Conservation (phyloP, 2,113 vertebrate genomes). For the Mesocricetus auratus region DNA sequence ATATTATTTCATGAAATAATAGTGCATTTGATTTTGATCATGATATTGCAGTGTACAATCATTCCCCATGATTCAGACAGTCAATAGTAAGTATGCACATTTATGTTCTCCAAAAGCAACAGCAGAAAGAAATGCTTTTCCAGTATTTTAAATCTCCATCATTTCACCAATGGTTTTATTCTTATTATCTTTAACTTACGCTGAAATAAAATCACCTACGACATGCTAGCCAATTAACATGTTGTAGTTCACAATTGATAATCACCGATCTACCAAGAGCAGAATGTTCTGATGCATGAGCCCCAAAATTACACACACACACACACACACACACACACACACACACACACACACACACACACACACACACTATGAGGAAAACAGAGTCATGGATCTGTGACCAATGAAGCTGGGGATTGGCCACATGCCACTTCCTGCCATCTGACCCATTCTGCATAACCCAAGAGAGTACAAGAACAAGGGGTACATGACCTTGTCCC, state of each 20-base stretch:
- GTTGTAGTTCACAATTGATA: neutral
- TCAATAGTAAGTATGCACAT: neutral
- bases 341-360: no score
- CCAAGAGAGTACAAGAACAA: no score
- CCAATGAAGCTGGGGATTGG: no score
- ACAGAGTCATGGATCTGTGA: no score
- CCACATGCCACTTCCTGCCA: no score
- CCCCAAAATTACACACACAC: no score
- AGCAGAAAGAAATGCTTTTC: neutral
- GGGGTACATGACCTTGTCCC: no score
- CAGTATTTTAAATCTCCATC: neutral
- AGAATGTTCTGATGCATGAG: neutral
- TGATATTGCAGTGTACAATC: neutral
- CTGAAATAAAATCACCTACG: neutral
- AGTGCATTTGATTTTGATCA: neutral
- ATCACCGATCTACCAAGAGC: neutral
- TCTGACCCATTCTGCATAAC: no score
- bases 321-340: no score
- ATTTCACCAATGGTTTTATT: neutral
- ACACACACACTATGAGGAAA: no score
- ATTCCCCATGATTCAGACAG: neutral
- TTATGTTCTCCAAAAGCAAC: neutral
- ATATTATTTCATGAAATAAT: neutral
- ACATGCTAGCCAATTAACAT: neutral
- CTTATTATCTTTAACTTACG: neutral